phyloP scores from a whole-genome alignment of 2,888 invertebrate species.

The Tachina lurida region DNA sequence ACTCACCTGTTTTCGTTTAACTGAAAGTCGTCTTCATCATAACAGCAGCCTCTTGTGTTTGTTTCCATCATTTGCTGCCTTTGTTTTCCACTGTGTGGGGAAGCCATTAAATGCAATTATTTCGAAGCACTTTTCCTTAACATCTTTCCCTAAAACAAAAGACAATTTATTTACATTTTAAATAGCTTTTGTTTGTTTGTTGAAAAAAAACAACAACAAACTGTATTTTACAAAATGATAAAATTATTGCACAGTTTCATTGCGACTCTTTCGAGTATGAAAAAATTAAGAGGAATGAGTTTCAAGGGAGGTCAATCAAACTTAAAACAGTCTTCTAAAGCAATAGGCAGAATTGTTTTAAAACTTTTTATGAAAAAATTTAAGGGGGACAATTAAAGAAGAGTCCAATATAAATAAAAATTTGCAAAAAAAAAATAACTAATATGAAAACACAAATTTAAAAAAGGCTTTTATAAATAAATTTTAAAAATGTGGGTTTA shows the following conservation, averaged over 20 bases:
- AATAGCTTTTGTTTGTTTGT: conserved; percentile 67
- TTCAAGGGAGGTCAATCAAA: conserved; percentile 9
- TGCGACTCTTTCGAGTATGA: background rate
- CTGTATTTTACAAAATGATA: conserved; percentile 45
- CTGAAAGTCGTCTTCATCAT: conserved; percentile 33
- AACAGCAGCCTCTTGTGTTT: conserved; percentile 17
- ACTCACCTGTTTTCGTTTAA: conserved; percentile 59
- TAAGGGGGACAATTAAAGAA: too few relatives aligned
- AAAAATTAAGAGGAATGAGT: conserved; percentile 47
- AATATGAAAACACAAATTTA: too few relatives aligned
- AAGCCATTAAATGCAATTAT: conserved; percentile 75
- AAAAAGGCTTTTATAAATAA: too few relatives aligned
- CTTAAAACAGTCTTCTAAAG: background rate
- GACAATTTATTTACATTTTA: conserved; percentile 72
- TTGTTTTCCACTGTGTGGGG: conserved; percentile 68
- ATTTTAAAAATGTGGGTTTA: background rate
- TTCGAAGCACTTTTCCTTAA: conserved; percentile 60
- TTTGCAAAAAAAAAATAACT: too few relatives aligned
- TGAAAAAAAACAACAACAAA: conserved; percentile 20
- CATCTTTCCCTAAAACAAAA: conserved; percentile 47
- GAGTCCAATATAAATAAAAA: too few relatives aligned
- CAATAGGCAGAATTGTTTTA: background rate
- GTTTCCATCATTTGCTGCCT: conserved; percentile 34
- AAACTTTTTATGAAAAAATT: background rate
- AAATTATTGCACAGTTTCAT: conserved; percentile 39